A percentile compares a stretch with the other conserved stretches of the same genome.
These are phyloP conservation scores for Vicugna pacos DNA, from an alignment of 2,113 vertebrate genomes.

Conservation along the genomic window DNA sequence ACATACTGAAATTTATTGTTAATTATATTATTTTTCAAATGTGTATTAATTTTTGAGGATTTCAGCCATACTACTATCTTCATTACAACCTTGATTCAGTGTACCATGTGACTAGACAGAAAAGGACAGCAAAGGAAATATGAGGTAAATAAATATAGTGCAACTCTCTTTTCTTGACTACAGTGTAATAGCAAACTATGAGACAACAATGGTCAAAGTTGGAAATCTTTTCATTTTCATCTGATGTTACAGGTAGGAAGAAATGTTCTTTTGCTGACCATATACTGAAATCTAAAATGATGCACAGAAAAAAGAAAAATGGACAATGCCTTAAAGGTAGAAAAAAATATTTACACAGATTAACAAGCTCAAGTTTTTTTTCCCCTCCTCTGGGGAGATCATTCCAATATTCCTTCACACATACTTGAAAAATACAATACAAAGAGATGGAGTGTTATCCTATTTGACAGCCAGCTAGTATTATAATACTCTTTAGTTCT, in stretches of 20 bases:
- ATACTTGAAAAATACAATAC: conserved; percentile 7
- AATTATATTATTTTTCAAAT: not conserved
- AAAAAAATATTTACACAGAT: conserved; percentile 1
- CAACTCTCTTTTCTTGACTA: not conserved
- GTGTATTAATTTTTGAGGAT: not conserved
- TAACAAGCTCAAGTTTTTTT: conserved; percentile 2
- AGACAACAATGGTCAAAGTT: not conserved
- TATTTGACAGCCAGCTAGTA: not conserved
- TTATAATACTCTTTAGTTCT: not conserved
- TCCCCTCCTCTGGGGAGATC: not conserved
- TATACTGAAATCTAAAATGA: not conserved
- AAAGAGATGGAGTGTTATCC: conserved; percentile 3
- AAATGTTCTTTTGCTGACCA: conserved; percentile 16
- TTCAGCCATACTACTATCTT: conserved; percentile 21
- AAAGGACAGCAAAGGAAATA: not conserved
- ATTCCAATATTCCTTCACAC: not conserved
- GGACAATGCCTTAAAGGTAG: not conserved
- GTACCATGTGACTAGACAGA: not conserved
- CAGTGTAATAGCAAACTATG: not conserved
- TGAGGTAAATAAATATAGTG: not conserved
- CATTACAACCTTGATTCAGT: not conserved
- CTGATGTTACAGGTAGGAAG: not conserved
- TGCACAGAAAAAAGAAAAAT: not conserved
- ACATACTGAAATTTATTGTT: not conserved
- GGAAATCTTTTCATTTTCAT: not conserved